phyloP scores from a whole-genome alignment of 2,888 invertebrate species.

The Amphipoea lucens region DNA sequence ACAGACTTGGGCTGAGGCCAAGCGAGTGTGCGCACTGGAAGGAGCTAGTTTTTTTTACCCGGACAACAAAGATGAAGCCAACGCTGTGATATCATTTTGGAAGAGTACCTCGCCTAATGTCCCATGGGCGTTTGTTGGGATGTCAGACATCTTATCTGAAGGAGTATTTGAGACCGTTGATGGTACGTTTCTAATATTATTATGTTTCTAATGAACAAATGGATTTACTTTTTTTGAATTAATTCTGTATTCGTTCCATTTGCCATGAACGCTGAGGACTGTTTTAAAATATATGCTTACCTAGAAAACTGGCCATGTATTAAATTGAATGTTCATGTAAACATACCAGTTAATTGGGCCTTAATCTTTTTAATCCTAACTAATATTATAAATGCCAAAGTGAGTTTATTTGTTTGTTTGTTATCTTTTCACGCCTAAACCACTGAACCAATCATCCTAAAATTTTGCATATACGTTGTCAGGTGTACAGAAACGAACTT shows the following conservation, averaged over 20 bases:
- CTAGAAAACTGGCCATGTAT: background rate
- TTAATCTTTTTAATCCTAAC: background rate
- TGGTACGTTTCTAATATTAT: background rate
- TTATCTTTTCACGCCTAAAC: too few species aligned
- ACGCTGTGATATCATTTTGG: constrained; percentile 14
- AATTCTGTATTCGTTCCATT: background rate
- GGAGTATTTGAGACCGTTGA: constrained; percentile 14
- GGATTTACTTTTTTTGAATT: background rate
- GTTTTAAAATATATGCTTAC: background rate
- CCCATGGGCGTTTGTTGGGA: background rate
- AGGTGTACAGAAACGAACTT: too few species aligned
- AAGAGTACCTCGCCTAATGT: background rate
- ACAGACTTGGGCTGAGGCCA: constrained; percentile 18
- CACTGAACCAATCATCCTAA: too few species aligned
- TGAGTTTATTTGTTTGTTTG: too few species aligned
- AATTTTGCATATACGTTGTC: too few species aligned
- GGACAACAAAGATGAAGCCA: constrained; percentile 9
- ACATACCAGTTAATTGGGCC: background rate
- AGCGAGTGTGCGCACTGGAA: constrained; percentile 17
- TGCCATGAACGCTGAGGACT: background rate
- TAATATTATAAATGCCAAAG: too few species aligned
- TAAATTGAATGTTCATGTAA: background rate
- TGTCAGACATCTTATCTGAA: constrained; percentile 16
- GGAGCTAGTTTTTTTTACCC: constrained; percentile 21
- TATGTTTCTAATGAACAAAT: background rate